A percentile compares a stretch with the other conserved stretches of the same genome.
Evolutionary conservation across 2,797 vertebrate species (phyloP).

Genomic region (Novumbra hubbsi): DNA sequence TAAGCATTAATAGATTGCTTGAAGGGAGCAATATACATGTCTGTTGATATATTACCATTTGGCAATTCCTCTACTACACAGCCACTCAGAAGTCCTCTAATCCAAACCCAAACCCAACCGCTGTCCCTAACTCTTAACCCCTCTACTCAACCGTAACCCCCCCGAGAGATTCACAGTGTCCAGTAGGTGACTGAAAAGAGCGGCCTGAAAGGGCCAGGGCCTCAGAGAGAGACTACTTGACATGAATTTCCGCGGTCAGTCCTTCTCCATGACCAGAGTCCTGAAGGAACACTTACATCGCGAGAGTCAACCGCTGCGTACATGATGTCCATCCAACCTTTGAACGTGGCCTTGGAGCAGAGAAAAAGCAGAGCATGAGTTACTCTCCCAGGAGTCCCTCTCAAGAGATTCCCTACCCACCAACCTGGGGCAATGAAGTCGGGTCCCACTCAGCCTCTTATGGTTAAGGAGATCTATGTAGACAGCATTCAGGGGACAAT

Average conservation of each 20-base stretch:
- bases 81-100: no score
- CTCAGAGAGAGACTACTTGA: not conserved
- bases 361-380: constrained; percentile 18
- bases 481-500: not conserved
- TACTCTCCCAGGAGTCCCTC: constrained; percentile 7
- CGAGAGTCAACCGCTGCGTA: constrained; percentile 81
- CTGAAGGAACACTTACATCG: constrained; percentile 52
- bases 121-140: no score
- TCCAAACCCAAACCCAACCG: no score
- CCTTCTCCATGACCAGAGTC: not conserved
- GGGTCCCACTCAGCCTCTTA: not conserved
- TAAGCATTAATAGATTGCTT: no score
- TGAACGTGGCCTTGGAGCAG: constrained; percentile 75
- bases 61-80: no score
- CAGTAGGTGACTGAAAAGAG: no score
- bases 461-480: not conserved
- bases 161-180: no score
- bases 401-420: constrained; percentile 12
- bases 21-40: no score
- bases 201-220: no score
- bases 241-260: not conserved
- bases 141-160: no score
- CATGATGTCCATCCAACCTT: constrained; percentile 86
- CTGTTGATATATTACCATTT: no score
- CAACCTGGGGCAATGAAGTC: not conserved